Conservation (phyloP, 2,113 vertebrate genomes). For the Mormyrus lacerda region DNA sequence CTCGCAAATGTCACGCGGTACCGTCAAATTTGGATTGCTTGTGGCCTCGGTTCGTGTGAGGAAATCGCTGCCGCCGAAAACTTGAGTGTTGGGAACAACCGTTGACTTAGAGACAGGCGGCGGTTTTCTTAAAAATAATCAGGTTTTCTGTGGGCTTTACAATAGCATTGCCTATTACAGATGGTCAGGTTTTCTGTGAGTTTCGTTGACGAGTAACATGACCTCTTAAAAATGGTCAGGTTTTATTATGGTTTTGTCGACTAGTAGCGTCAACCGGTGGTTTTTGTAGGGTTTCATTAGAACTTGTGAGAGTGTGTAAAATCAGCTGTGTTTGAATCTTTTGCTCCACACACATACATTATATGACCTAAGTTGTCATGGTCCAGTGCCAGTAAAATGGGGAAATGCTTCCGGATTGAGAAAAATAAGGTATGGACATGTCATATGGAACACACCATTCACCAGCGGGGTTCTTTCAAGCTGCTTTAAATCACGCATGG, state of each 20-base stretch:
- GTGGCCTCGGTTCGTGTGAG: background rate
- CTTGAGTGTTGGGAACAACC: background rate
- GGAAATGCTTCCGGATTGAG: background rate
- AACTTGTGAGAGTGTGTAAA: background rate
- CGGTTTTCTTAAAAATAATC: background rate
- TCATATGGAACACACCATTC: background rate
- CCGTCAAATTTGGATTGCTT: background rate
- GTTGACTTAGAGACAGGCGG: background rate
- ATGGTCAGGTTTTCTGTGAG: background rate
- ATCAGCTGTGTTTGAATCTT: background rate
- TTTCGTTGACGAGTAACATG: background rate
- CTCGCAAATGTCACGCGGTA: background rate
- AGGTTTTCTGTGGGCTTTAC: background rate
- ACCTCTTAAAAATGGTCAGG: background rate
- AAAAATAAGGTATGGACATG: background rate
- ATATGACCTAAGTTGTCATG: background rate
- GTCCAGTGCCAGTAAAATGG: background rate
- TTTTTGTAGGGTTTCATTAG: background rate
- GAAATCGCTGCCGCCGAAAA: background rate
- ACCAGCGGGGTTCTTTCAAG: background rate
- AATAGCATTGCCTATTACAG: background rate
- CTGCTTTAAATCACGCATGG: background rate
- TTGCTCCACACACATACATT: background rate
- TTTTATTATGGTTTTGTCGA: background rate
- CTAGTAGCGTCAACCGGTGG: background rate